phyloP scores from a whole-genome alignment of 2,113 vertebrate species.

The Pomatostomus ruficeps region DNA sequence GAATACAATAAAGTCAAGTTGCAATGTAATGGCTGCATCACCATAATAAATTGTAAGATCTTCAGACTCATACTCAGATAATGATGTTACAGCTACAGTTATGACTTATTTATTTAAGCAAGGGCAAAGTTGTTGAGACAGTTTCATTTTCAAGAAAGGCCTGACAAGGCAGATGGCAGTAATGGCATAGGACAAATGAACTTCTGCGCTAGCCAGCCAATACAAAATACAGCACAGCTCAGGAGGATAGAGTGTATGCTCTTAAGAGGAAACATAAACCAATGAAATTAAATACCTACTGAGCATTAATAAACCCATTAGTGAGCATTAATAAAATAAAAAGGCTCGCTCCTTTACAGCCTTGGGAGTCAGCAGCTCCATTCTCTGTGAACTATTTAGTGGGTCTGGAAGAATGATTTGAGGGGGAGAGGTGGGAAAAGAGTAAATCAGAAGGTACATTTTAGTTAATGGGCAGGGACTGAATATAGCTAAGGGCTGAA shows the following conservation, averaged over 20 bases:
- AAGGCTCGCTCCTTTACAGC: background rate
- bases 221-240: background rate
- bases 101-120: conserved; percentile 60
- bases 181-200: conserved; percentile 7
- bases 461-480: conserved; percentile 8
- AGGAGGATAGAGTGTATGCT: background rate
- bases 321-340: conserved; percentile 38
- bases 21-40: background rate
- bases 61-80: conserved; percentile 35
- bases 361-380: background rate
- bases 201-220: background rate
- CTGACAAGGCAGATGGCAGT: conserved; percentile 30
- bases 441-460: conserved; percentile 33
- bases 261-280: background rate
- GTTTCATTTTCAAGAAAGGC: conserved; percentile 24
- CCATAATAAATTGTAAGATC: conserved; percentile 34
- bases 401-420: conserved; percentile 24
- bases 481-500: conserved; percentile 41
- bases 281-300: conserved; percentile 5
- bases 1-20: conserved; percentile 32
- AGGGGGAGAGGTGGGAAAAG: background rate
- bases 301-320: conserved; percentile 54
- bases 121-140: conserved; percentile 34
- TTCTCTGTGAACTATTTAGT: background rate
- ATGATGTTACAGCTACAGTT: conserved; percentile 23